Base-by-base conservation (phyloP, 2,888 invertebrate species). In the Pristionchus fissidentatus region DNA sequence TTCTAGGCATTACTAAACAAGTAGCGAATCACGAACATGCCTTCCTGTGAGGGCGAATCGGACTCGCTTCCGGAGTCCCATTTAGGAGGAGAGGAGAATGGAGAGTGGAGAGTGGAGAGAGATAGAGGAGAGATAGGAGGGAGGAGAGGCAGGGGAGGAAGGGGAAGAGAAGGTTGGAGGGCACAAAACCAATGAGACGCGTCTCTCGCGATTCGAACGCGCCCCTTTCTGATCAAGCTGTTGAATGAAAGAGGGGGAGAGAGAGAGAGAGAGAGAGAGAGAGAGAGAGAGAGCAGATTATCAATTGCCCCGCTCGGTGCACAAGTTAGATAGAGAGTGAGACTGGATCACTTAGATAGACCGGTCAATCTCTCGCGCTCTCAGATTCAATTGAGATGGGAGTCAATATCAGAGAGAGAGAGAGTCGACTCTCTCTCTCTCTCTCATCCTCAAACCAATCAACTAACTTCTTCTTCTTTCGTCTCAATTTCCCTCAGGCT, bases 191-290 rank as follows among this genome's bases (percentile, higher is more conserved):
- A n/a, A n/a, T n/a, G n/a, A n/a, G n/a, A n/a, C n/a, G n/a, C n/a
- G n/a, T n/a, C n/a, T n/a, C n/a, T n/a, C 60, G 26, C 60, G 60
- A 60, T 60, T 60, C 60, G 60, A 60, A 60, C 60, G 60, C 8
- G 15, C 57, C 38, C 29, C 41, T 43, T 38, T 73, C 43, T 43
- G 73, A 73, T 38, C 43, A 73, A 73, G 73, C 73, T 38, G 41
- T 38, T 35, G 38, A 70, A 35, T 2, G 38, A 70, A n/a, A 35
- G 15, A 86, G 84, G 77, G 83, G 35, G 75, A 32, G 84, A 41
- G 62, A 78, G 77, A 41, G 60, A 77, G 62, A 38, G 32, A 77
- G 73, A 73, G 46, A 43, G 49, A 70, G 70, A 82, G 79, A 84
- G 79, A 77, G 70, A 80, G 57, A 32, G 35, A 38, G 41, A 70